Evolutionary conservation across 2,888 invertebrate species (phyloP).

Genomic region (Dasysyrphus albostriatus): DNA sequence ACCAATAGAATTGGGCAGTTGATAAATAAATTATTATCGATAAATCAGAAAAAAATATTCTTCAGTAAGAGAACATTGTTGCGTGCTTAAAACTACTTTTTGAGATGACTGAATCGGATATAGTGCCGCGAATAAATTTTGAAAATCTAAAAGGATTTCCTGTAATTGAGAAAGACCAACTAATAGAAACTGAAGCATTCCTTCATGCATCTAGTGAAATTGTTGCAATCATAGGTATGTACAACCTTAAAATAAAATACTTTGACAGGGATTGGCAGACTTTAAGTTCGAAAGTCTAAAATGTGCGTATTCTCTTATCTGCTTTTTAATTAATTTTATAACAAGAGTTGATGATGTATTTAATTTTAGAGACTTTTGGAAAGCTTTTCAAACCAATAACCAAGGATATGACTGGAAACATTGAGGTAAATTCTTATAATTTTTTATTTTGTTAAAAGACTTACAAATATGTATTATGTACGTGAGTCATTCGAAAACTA

Average conservation of each 20-base stretch:
- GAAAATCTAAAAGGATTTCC: slow-evolving; percentile 85
- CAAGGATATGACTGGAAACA: slow-evolving; percentile 91
- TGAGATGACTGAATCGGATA: slow-evolving; percentile 56
- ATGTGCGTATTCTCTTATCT: slow-evolving; percentile 8
- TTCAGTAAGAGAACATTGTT: slow-evolving; percentile 51
- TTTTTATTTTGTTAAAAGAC: not conserved
- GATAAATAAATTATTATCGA: slow-evolving; percentile 38
- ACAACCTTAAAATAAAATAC: not conserved
- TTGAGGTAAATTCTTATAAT: slow-evolving; percentile 86
- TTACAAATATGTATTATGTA: too few relatives aligned
- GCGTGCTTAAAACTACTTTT: not conserved
- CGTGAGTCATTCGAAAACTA: not conserved
- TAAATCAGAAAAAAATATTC: slow-evolving; percentile 65
- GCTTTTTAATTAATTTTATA: not conserved
- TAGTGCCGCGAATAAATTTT: slow-evolving; percentile 80
- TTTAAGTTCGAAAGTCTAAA: not conserved
- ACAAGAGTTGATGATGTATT: slow-evolving; percentile 9
- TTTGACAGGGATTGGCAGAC: not conserved
- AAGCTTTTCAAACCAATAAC: slow-evolving; percentile 90
- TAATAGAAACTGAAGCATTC: slow-evolving; percentile 87
- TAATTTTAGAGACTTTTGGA: slow-evolving; percentile 88
- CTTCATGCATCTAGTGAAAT: slow-evolving; percentile 87
- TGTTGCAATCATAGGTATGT: slow-evolving; percentile 87
- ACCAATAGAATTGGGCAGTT: slow-evolving; percentile 29
- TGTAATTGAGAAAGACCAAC: slow-evolving; percentile 84